Conservation (phyloP, 2,797 vertebrate genomes). For the Nyctalus aviator region DNA sequence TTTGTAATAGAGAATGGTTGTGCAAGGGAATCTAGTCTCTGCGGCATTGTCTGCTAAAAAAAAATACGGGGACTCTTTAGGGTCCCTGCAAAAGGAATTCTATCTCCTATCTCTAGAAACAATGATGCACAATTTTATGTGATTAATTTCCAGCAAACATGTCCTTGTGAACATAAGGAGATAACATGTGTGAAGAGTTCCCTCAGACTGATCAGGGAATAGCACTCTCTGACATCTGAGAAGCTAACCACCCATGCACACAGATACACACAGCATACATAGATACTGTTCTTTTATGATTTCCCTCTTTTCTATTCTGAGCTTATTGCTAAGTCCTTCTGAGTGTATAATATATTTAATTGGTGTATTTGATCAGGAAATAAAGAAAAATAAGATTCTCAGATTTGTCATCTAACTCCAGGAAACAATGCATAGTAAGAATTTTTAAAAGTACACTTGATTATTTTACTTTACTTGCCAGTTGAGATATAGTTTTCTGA, state of each 20-base stretch:
- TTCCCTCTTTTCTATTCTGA: background rate
- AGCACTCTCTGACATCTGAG: background rate
- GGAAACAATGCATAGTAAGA: background rate
- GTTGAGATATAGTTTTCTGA: background rate
- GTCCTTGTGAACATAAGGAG: conserved; percentile 69
- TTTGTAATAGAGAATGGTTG: conserved; percentile 35
- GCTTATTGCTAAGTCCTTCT: background rate
- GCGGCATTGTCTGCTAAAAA: conserved; percentile 66
- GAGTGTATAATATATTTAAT: background rate
- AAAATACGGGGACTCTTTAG: conserved; percentile 42
- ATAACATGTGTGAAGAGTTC: conserved; percentile 28
- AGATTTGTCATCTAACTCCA: background rate
- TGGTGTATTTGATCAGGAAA: background rate
- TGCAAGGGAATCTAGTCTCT: conserved; percentile 61
- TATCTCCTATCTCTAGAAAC: conserved; percentile 68
- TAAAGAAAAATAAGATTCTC: background rate
- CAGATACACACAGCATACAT: background rate
- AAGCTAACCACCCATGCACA: background rate
- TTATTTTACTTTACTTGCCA: background rate
- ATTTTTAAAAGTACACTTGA: background rate
- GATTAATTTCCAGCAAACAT: conserved; percentile 64
- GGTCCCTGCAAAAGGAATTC: conserved; percentile 66
- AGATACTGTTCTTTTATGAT: background rate
- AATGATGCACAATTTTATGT: conserved; percentile 58
- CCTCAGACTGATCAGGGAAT: conserved; percentile 19